These are phyloP conservation scores for Synaphobranchus kaupii DNA, from an alignment of 2,797 vertebrate species.

Conservation along the genomic window DNA sequence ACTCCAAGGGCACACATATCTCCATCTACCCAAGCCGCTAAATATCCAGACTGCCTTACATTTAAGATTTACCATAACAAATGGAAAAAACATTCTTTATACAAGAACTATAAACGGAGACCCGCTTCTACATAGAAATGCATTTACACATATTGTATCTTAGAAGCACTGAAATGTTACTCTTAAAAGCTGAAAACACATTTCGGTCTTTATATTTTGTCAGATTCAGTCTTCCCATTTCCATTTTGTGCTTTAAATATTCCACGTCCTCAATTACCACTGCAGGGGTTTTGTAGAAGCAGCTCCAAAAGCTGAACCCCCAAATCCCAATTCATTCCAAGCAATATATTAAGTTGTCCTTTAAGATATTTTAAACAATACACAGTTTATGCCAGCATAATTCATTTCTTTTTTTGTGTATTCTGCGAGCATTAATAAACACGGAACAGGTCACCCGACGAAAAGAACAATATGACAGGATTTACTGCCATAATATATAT, in stretches of 20 bases:
- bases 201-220: slow-evolving; percentile 50
- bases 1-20: background rate
- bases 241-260: slow-evolving; percentile 45
- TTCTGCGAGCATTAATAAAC: slow-evolving; percentile 62
- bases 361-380: slow-evolving; percentile 49
- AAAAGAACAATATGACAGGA: slow-evolving; percentile 63
- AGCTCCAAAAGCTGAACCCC: slow-evolving; percentile 46
- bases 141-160: slow-evolving; percentile 64
- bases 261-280: background rate
- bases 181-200: slow-evolving; percentile 51
- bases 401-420: slow-evolving; percentile 41
- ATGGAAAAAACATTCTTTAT: slow-evolving; percentile 58
- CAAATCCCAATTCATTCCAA: slow-evolving; percentile 45
- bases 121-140: slow-evolving; percentile 65
- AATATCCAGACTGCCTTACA: slow-evolving; percentile 33
- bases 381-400: slow-evolving; percentile 53
- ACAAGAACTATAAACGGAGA: slow-evolving; percentile 65
- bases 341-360: slow-evolving; percentile 58
- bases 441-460: slow-evolving; percentile 66
- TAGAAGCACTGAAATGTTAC: slow-evolving; percentile 54
- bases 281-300: slow-evolving; percentile 15
- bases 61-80: slow-evolving; percentile 48
- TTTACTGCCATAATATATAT: slow-evolving; percentile 50
- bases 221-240: slow-evolving; percentile 45
- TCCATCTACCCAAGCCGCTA: slow-evolving; percentile 33